Conservation (phyloP, 2,888 invertebrate species). For the Pilophorus perplexus region DNA sequence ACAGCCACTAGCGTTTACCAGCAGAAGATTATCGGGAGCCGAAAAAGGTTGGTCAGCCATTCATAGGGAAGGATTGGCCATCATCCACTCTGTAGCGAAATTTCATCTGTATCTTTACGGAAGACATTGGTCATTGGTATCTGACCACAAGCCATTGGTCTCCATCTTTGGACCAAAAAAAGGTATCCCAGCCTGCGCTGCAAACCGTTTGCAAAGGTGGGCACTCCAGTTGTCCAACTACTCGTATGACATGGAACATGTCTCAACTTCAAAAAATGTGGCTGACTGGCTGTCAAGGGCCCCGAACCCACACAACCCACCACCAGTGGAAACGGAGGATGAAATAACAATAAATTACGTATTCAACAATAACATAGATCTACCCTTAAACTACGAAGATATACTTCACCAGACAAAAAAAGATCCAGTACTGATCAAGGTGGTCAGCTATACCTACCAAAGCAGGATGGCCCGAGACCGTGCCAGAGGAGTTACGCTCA, state of each 20-base stretch:
- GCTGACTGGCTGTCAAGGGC: slow-evolving; percentile 35
- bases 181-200: not conserved
- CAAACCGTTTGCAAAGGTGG: slow-evolving; percentile 25
- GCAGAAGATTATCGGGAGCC: not conserved
- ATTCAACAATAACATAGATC: not conserved
- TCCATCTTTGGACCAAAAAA: slow-evolving; percentile 10
- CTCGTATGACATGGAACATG: slow-evolving; percentile 21
- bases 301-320: not conserved
- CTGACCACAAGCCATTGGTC: slow-evolving; percentile 2
- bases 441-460: not conserved
- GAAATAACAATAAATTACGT: not conserved
- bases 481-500: not conserved
- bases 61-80: slow-evolving; percentile 12
- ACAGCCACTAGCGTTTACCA: not conserved
- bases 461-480: not conserved
- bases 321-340: not conserved
- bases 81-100: slow-evolving; percentile 4
- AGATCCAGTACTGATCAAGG: not conserved
- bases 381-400: not conserved
- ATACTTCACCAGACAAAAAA: not conserved
- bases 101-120: slow-evolving; percentile 8
- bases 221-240: slow-evolving; percentile 23
- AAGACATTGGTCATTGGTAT: not conserved
- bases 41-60: not conserved
- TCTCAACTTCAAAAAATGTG: slow-evolving; percentile 24